Percentiles rank a stretch among this genome's conserved stretches.
Conservation (phyloP, 2,113 vertebrate genomes). For the Harpagus bidentatus region DNA sequence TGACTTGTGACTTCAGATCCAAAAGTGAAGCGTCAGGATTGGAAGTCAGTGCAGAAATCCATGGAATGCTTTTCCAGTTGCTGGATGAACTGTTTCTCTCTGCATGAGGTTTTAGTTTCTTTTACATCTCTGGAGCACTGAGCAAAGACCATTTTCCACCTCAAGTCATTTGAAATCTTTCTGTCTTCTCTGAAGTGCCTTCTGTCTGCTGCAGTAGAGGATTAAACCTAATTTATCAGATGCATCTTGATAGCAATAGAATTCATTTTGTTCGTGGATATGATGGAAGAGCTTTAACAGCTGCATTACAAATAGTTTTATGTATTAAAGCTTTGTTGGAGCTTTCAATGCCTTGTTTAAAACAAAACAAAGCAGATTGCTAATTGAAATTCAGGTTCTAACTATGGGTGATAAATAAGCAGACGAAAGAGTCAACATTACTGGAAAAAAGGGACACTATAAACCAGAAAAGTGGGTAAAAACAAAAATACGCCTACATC, state of each 20-base stretch:
- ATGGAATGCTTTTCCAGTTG: neutral
- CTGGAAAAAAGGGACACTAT: neutral
- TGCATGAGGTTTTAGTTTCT: neutral
- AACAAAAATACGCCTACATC: constrained; percentile 16
- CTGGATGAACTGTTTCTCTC: neutral
- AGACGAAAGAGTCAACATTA: constrained; percentile 44
- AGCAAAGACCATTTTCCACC: constrained; percentile 10
- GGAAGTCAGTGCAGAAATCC: neutral
- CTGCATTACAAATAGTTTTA: constrained; percentile 42
- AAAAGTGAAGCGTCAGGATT: neutral
- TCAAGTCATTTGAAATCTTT: neutral
- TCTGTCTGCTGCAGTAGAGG: constrained; percentile 12
- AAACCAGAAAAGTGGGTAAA: constrained; percentile 11
- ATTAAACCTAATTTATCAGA: constrained; percentile 62
- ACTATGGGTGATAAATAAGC: constrained; percentile 44
- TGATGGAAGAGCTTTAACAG: constrained; percentile 47
- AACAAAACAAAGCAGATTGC: constrained; percentile 49
- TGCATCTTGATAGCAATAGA: constrained; percentile 23
- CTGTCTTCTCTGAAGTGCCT: neutral
- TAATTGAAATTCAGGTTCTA: constrained; percentile 44
- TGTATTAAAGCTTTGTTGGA: constrained; percentile 35
- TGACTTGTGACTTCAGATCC: neutral
- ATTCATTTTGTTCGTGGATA: constrained; percentile 31
- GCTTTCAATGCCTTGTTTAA: constrained; percentile 44
- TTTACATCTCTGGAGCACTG: neutral